phyloP scores from a whole-genome alignment of 2,797 vertebrate genomes.

The Schizothorax lantsangensis region DNA sequence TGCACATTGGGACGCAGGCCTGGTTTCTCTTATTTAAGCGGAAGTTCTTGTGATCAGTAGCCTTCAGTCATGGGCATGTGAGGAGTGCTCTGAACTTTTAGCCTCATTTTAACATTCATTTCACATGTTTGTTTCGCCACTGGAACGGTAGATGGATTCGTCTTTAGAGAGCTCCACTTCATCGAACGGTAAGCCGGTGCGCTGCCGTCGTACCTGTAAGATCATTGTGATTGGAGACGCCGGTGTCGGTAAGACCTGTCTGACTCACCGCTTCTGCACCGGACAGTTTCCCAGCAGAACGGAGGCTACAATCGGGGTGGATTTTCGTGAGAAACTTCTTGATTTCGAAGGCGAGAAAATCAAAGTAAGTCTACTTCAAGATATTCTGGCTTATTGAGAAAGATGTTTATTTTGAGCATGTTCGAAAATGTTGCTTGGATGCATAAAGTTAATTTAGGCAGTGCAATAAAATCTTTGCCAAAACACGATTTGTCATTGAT shows the following conservation, averaged over 20 bases:
- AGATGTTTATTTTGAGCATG: not conserved
- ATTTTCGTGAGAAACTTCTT: slow-evolving; percentile 89
- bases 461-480: not conserved
- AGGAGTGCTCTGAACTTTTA: not conserved
- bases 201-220: slow-evolving; percentile 89
- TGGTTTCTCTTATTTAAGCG: not conserved
- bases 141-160: slow-evolving; percentile 79
- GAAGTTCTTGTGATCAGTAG: slow-evolving; percentile 27
- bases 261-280: slow-evolving; percentile 92
- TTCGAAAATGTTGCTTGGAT: not conserved
- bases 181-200: slow-evolving; percentile 63
- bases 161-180: slow-evolving; percentile 87
- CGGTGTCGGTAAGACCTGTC: slow-evolving; percentile 94
- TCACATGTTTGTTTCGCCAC: not conserved
- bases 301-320: slow-evolving; percentile 96
- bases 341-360: slow-evolving; percentile 89
- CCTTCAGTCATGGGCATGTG: slow-evolving; percentile 17
- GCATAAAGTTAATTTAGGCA: not conserved
- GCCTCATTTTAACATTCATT: not conserved
- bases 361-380: slow-evolving; percentile 80
- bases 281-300: slow-evolving; percentile 88
- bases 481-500: not conserved
- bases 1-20: too few relatives aligned
- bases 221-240: slow-evolving; percentile 96
- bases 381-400: not conserved